Evolutionary conservation across 2,797 vertebrate species (phyloP), one percentile per base, ranked within the genome.

Genomic region (Syngnathus acus): DNA sequence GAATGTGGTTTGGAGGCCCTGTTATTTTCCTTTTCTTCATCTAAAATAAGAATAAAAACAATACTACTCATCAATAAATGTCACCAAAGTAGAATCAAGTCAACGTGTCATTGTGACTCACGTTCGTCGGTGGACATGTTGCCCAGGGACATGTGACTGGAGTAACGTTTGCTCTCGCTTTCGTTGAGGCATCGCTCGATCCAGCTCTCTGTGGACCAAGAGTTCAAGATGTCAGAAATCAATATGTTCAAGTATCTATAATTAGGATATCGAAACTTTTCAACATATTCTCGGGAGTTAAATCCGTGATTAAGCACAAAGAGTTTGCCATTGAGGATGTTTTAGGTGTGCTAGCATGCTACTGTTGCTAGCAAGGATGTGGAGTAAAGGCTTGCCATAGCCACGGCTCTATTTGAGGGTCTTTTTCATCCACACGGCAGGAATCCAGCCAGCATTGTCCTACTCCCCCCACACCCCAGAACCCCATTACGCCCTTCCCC

Each of bases 21-120:
- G 80, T 95, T 98, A 78, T 99, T 99, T 92, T 99, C 97, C 83
- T 99, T 99, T 82, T 99, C 97, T 81, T 99, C 97, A 90, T 99
- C 97, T 99, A 83, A 69, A 76, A 79, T 55, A 73, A 73, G 10
- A 26, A 1, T 3, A 66, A 61, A 70, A 47, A 51, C 16, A 2
- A 51, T 26, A 14, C 19, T 13, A 16, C 9, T 32, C 6, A 23
- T 47, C 21, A 47, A 45, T 48, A 5, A 42, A 16, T 45, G n/a
- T 14, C 10, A 9, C 8, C 38, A 26, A 5, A 62, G 21, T 42
- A 37, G 0, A 8, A 43, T 7, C 13, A 43, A 26, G 42, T 61
- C n/a, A 10, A 10, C 5, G 38, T 57, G 21, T 37, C n/a, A 19
- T 55, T 57, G 54, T 55, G 0, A 70, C 96, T 98, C 93, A 99